Conservation (phyloP, 30 jellyfish, hydroid and myxozoan species). For the Kudoa iwatai region DNA sequence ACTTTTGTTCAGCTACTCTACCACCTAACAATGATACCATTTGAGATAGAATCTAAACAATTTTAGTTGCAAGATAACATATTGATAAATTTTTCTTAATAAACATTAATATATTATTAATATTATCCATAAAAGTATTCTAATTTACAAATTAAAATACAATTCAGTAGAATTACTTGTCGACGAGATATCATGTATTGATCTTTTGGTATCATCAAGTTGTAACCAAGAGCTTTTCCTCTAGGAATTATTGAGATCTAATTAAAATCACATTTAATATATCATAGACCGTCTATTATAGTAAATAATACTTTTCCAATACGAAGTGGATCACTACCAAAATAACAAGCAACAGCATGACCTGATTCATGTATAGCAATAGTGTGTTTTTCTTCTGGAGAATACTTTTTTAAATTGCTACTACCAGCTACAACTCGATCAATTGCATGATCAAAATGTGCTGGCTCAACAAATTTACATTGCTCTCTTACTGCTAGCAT, state of each 20-base stretch:
- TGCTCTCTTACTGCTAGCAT: slow-evolving; percentile 54
- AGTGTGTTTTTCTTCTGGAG: slow-evolving; percentile 71
- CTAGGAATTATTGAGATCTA: slow-evolving; percentile 92
- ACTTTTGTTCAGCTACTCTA: slow-evolving; percentile 76
- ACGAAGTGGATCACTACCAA: too few relatives aligned
- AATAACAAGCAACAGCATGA: slow-evolving; percentile 96
- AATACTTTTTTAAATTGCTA: not conserved
- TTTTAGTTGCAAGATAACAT: too few relatives aligned
- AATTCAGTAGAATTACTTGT: slow-evolving; percentile 28
- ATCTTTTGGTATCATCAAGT: slow-evolving; percentile 62
- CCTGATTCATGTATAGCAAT: slow-evolving; percentile 97
- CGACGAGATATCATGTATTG: slow-evolving; percentile 50
- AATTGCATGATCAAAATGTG: slow-evolving; percentile 90
- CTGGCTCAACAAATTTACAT: slow-evolving; percentile 12
- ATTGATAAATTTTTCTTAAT: too few relatives aligned
- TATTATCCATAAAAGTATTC: too few relatives aligned
- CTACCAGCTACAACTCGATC: slow-evolving; percentile 86
- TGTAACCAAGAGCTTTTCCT: slow-evolving; percentile 84
- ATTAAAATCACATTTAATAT: not conserved
- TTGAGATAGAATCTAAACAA: too few relatives aligned
- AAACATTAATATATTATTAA: too few relatives aligned
- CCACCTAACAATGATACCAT: too few relatives aligned
- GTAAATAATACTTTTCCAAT: too few relatives aligned
- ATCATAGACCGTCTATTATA: too few relatives aligned
- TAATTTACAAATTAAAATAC: too few relatives aligned